Conservation (phyloP, 2,888 invertebrate species). For the Caenorhabditis sp. region DNA sequence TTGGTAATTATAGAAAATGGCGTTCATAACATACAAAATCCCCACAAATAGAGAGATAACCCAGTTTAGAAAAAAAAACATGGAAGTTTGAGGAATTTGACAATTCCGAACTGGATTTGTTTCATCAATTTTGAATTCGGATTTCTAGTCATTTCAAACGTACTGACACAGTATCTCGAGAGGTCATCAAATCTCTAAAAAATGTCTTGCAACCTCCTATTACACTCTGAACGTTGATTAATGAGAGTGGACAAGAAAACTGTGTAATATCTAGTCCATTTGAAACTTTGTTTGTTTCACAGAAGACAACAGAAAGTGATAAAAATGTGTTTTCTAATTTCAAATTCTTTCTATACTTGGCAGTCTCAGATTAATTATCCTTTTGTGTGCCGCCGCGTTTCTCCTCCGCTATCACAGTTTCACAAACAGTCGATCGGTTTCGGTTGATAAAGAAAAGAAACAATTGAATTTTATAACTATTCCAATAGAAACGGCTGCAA, state of each 20-base stretch:
- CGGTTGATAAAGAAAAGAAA: slow-evolving; percentile 30
- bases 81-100: too few species aligned
- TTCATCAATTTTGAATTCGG: too few species aligned
- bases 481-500: neutral
- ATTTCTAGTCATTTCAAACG: too few species aligned
- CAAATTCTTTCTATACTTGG: neutral
- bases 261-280: slow-evolving; percentile 50
- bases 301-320: slow-evolving; percentile 26
- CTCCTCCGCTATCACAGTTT: slow-evolving; percentile 34
- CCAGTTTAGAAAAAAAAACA: too few species aligned
- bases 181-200: slow-evolving; percentile 5
- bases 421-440: slow-evolving; percentile 32
- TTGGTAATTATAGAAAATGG: too few species aligned
- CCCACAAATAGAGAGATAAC: too few species aligned
- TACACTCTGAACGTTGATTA: slow-evolving; percentile 57
- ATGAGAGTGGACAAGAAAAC: slow-evolving; percentile 35
- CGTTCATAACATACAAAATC: too few species aligned
- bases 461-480: slow-evolving; percentile 39
- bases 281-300: slow-evolving; percentile 43
- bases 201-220: slow-evolving; percentile 18
- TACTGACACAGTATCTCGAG: neutral
- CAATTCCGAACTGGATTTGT: too few species aligned
- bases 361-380: slow-evolving; percentile 50
- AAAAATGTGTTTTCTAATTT: slow-evolving; percentile 12
- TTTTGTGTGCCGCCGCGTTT: slow-evolving; percentile 29